A percentile compares a stretch with the other conserved stretches of the same genome.
Conservation (phyloP, 2,113 vertebrate species). For the Pteropus alecto region DNA sequence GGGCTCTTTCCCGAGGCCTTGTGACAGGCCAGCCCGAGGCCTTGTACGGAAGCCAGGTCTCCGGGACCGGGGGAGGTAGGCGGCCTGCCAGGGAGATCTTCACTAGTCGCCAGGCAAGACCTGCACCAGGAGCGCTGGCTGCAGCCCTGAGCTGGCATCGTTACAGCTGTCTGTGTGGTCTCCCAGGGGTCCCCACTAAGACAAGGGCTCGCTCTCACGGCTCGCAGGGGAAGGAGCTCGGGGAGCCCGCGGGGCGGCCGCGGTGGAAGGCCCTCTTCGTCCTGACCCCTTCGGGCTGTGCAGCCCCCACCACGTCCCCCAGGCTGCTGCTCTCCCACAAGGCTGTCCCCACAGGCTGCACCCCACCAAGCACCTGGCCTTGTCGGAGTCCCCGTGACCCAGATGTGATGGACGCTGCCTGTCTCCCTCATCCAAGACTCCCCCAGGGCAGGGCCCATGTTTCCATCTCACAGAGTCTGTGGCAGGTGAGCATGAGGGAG, state of each 20-base stretch:
- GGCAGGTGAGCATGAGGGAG: too few relatives aligned
- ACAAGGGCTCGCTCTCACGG: too few relatives aligned
- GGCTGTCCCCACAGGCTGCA: background rate
- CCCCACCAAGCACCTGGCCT: too few relatives aligned
- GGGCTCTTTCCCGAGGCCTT: background rate
- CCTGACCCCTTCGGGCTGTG: background rate
- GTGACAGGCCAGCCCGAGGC: too few relatives aligned
- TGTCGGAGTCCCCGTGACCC: background rate
- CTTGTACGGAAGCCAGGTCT: too few relatives aligned
- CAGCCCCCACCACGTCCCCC: background rate
- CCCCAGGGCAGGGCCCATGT: fast-evolving
- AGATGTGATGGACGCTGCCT: too few relatives aligned
- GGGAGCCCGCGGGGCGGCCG: background rate
- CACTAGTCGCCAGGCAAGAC: background rate
- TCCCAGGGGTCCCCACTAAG: background rate
- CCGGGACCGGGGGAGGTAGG: background rate
- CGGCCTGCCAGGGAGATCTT: background rate
- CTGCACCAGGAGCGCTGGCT: background rate
- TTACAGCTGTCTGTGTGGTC: fast-evolving
- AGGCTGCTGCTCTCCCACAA: background rate
- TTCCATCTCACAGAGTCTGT: background rate
- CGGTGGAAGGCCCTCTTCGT: background rate
- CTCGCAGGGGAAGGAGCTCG: background rate
- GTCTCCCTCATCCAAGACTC: fast-evolving
- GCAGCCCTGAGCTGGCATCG: background rate